phyloP scores from a whole-genome alignment of 35 echinoderm and acorn worm species.

The Apostichopus parvimensis region DNA sequence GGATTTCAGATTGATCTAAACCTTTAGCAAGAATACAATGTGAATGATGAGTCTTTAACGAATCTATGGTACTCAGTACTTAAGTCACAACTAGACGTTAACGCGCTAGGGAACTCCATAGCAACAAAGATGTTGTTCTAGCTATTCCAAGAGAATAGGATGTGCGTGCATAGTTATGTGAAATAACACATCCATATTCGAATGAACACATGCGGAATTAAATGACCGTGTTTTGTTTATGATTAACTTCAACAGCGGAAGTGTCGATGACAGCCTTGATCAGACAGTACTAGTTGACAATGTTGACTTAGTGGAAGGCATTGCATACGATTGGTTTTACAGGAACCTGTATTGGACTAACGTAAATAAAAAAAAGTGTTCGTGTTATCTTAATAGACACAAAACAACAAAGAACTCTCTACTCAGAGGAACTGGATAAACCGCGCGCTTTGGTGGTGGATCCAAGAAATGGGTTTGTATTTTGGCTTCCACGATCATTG shows the following conservation, averaged over 20 bases:
- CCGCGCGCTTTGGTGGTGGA: constrained; percentile 85
- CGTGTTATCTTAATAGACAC: constrained; percentile 74
- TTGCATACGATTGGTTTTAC: constrained; percentile 90
- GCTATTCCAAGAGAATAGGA: too few species aligned
- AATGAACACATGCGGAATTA: too few species aligned
- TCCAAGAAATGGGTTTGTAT: constrained; percentile 66
- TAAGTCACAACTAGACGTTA: too few species aligned
- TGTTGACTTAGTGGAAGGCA: constrained; percentile 71
- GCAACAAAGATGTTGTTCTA: too few species aligned
- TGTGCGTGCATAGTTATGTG: too few species aligned
- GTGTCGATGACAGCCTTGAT: background rate
- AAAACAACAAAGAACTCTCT: constrained; percentile 54
- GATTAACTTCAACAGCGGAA: background rate
- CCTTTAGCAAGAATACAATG: too few species aligned
- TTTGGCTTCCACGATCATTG: background rate
- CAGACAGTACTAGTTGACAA: background rate
- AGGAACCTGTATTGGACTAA: constrained; percentile 95
- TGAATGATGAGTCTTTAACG: too few species aligned
- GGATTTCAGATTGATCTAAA: too few species aligned
- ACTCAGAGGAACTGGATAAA: constrained; percentile 72
- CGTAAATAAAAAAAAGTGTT: constrained; percentile 62
- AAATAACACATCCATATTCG: too few species aligned
- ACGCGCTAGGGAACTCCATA: too few species aligned
- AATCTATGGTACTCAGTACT: too few species aligned
- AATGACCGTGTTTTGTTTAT: too few species aligned